These are phyloP conservation scores for Amblyraja radiata DNA, from an alignment of 2,797 vertebrate species.

Conservation along the genomic window DNA sequence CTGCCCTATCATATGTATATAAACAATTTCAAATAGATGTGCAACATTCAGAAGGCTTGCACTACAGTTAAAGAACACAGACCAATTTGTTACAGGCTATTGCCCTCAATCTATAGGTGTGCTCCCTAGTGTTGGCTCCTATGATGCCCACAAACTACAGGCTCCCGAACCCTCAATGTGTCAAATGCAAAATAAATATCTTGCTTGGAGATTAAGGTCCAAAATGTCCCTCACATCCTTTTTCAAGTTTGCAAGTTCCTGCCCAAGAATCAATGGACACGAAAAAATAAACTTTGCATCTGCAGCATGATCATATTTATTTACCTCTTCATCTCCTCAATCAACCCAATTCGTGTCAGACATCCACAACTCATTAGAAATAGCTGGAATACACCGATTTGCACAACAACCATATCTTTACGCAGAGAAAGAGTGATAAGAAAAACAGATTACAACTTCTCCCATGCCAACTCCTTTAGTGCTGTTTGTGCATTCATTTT, in stretches of 20 bases:
- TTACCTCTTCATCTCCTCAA: no score
- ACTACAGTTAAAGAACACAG: neutral
- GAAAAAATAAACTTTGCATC: neutral
- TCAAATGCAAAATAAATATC: neutral
- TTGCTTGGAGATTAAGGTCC: neutral
- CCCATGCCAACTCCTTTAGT: neutral
- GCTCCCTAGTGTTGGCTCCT: neutral
- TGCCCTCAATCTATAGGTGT: neutral
- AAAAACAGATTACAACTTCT: slow-evolving; percentile 5
- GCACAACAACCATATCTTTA: neutral
- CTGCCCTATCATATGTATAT: neutral
- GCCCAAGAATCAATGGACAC: neutral
- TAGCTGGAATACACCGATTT: neutral
- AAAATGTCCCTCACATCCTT: neutral
- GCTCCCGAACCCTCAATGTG: neutral
- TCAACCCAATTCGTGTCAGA: neutral
- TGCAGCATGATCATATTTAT: neutral
- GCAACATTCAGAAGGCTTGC: neutral
- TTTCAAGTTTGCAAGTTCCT: neutral
- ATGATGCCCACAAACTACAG: neutral
- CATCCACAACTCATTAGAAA: neutral
- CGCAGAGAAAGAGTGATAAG: neutral
- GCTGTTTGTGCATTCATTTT: slow-evolving; percentile 4
- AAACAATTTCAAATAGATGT: neutral
- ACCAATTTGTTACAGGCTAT: neutral